Base-by-base conservation (phyloP, 2,113 vertebrate species). In the Bos javanicus region DNA sequence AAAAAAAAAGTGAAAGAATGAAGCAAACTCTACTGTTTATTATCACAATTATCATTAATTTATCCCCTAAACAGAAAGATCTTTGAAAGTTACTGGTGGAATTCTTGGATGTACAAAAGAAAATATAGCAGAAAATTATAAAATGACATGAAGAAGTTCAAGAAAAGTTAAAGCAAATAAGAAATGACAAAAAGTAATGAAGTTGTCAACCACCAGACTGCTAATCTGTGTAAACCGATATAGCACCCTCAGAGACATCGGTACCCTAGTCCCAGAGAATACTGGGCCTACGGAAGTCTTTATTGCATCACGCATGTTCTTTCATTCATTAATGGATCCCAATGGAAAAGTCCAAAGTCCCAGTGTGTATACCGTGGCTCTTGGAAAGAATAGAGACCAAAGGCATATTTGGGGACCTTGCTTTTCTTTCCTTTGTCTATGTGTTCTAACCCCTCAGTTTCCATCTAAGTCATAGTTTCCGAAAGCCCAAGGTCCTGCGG, bases 381-480 rank as follows among this genome's bases (percentile, higher is more conserved):
- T n/a, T 80, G 21, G 46, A 57, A 95, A 76, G 30, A 88, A 15
- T 2, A 43, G 36, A 85, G 21, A 54, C 33, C 48, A 85, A 95
- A 95, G 86, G n/a, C 1, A 2, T 33, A 80, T 28, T n/a, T 56
- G 60, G 67, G 8, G 6, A 92, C 33, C 89, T n/a, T 6, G n/a
- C 0, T 91, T 82, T 88, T 85, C 87, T 97, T 62, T n/a, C 46
- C 39, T 86, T 88, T 87, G 46, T 81, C 13, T 50, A 83, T 80
- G 8, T 3, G 50, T 64, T 54, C 28, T 16, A 43, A 5, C 6
- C 50, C 8, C 85, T 78, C 16, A 23, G 52, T 80, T 96, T 94
- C 36, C 59, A 48, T 43, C 39, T 60, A 87, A 91, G 14, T 83
- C 52, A 95, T 7, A 81, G 89, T 81, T 97, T 97, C 86, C 80